A percentile compares a stretch with the other conserved stretches of the same genome.
phyloP scores from a whole-genome alignment of 2,797 vertebrate species.

The Chaunax sp. region DNA sequence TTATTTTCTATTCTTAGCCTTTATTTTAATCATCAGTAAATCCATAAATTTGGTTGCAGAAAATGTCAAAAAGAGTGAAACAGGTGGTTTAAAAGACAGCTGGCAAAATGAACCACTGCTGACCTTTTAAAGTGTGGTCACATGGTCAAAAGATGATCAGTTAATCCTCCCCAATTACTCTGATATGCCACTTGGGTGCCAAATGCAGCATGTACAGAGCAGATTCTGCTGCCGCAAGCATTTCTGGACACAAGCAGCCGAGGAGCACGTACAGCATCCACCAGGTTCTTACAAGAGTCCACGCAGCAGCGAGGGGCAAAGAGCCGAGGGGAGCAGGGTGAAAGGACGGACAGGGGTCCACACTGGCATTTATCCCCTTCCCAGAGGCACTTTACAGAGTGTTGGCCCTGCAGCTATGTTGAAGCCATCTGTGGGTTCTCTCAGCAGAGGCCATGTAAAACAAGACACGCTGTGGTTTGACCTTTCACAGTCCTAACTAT shows the following conservation, averaged over 20 bases:
- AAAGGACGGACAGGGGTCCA: slow-evolving; percentile 35
- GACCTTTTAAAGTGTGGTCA: slow-evolving; percentile 87
- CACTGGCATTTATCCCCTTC: slow-evolving; percentile 58
- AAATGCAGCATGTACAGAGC: slow-evolving; percentile 58
- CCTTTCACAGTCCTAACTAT: slow-evolving; percentile 86
- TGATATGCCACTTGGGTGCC: slow-evolving; percentile 71
- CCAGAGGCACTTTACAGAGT: slow-evolving; percentile 69
- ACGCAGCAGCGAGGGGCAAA: slow-evolving; percentile 45
- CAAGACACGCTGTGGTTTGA: slow-evolving; percentile 81
- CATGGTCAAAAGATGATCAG: slow-evolving; percentile 84
- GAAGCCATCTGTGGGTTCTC: slow-evolving; percentile 74
- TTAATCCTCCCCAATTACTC: slow-evolving; percentile 83
- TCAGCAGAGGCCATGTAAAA: slow-evolving; percentile 76
- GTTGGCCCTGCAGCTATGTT: slow-evolving; percentile 71
- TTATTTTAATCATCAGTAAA: slow-evolving; percentile 15
- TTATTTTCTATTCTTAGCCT: background rate
- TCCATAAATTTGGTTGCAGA: slow-evolving; percentile 16
- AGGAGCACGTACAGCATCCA: slow-evolving; percentile 47
- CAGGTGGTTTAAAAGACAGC: slow-evolving; percentile 79
- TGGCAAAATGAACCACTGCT: slow-evolving; percentile 84
- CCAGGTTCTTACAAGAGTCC: slow-evolving; percentile 66
- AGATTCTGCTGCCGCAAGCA: slow-evolving; percentile 72
- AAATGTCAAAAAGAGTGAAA: slow-evolving; percentile 51
- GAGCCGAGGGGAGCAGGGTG: slow-evolving; percentile 25
- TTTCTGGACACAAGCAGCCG: slow-evolving; percentile 64